Evolutionary conservation across 2,113 vertebrate species (phyloP).

Genomic region (Istiophorus platypterus): DNA sequence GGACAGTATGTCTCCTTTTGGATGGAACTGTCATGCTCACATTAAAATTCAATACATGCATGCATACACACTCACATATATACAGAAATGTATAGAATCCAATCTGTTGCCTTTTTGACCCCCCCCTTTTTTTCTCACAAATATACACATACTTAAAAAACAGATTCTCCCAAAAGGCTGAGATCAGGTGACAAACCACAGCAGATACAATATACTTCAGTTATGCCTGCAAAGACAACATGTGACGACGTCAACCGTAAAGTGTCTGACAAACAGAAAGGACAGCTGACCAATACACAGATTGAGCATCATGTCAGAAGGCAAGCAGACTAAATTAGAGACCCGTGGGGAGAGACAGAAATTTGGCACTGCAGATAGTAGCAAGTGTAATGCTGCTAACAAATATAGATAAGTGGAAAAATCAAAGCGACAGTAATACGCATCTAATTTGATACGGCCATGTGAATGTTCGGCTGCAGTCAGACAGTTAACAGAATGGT

Average conservation of each 20-base stretch:
- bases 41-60: conserved; percentile 29
- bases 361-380: conserved; percentile 43
- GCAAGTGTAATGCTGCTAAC: conserved; percentile 44
- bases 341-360: conserved; percentile 34
- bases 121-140: not conserved
- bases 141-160: not conserved
- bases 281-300: conserved; percentile 15
- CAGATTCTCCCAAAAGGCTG: conserved; percentile 46
- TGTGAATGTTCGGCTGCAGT: conserved; percentile 44
- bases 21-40: conserved; percentile 28
- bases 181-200: conserved; percentile 22
- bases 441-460: conserved; percentile 73
- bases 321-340: conserved; percentile 34
- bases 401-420: conserved; percentile 77
- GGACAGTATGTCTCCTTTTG: conserved; percentile 13
- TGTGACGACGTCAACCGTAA: conserved; percentile 17
- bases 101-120: conserved; percentile 28
- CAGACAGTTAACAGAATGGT: conserved; percentile 54
- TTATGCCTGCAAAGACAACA: conserved; percentile 1
- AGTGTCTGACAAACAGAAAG: conserved; percentile 15
- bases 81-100: conserved; percentile 30
- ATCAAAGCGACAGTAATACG: conserved; percentile 77
- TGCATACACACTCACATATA: not conserved
- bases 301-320: conserved; percentile 31
- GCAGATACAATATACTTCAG: conserved; percentile 23